A percentile compares a stretch with the other conserved stretches of the same genome.
Conservation (phyloP, 1,140 invertebrate species). For the Camponotus vicinus region DNA sequence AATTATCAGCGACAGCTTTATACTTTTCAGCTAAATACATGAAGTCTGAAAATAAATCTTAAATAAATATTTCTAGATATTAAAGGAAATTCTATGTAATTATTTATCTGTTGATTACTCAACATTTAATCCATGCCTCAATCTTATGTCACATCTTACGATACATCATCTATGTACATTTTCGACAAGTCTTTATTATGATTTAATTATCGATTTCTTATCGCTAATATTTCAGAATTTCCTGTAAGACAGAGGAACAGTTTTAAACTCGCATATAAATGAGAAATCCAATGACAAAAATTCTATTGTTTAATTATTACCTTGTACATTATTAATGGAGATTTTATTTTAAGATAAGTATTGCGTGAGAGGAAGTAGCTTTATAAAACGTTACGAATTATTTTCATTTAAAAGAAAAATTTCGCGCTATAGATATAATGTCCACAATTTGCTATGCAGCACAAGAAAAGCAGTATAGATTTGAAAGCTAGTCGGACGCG, state of each 20-base stretch:
- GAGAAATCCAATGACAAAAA: constrained; percentile 5
- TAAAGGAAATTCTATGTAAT: neutral
- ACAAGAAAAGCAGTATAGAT: neutral
- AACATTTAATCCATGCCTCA: neutral
- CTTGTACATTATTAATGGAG: neutral
- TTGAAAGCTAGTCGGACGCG: neutral
- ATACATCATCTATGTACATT: constrained; percentile 1
- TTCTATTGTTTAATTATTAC: neutral
- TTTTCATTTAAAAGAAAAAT: neutral
- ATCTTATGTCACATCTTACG: neutral
- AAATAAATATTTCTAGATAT: neutral
- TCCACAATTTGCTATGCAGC: neutral
- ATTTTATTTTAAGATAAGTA: neutral
- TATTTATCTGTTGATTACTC: neutral
- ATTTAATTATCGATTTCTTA: constrained; percentile 1
- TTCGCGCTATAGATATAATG: neutral
- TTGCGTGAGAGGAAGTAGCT: neutral
- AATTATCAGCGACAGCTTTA: constrained; percentile 3
- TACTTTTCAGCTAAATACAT: neutral
- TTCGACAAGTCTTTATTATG: neutral
- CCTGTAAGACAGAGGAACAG: neutral
- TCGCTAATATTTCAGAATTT: constrained; percentile 1
- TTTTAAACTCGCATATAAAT: constrained; percentile 4
- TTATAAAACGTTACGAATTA: neutral
- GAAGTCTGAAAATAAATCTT: neutral